Evolutionary conservation across 1,140 invertebrate genomes (phyloP), one percentile per base, ranked within the genome.

Genomic region (Zophobas morio): DNA sequence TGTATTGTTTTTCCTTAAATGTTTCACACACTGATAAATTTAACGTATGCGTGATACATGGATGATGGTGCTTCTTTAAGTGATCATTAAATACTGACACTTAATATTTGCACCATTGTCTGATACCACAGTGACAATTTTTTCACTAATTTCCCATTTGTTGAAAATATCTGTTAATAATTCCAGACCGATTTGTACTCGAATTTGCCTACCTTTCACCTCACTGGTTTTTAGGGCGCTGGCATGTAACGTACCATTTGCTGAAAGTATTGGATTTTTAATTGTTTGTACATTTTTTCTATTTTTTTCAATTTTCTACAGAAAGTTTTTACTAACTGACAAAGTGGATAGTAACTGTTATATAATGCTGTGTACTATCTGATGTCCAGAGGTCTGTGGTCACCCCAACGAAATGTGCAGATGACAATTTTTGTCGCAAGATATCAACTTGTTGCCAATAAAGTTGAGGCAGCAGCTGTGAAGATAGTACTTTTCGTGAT

Each of bases 11-110:
- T 49, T 33, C 1, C 33, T 56, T 54, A 40, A 80, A 36, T 5
- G 53, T 72, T 35, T 78, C 79, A 32, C 63, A 39, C 42, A 42
- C 40, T 6, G 39, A 60, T 34, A 76, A 51, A 79, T 78, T 80
- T 75, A 82, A 42, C 6, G 81, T 82, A 51, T 83, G 79, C 1
- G 81, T 78, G 8, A 82, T 78, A 86, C 87, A 85, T 91, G 91
- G 78, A 36, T 81, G 81, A 66, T 82, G 79, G 51, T 77, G 80
- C 89, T 91, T 37, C 33, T 46, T 40, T 46, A 70, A 46, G 66
- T 57, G 20, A 1, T 74, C 75, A 39, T 36, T 51, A 46, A 77
- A 53, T 34, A 54, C 75, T 20, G 20, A 63, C 5, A 70, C 35
- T 76, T 76, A 37, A 46, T 76, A 36, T 76, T 76, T 51, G 60